Evolutionary conservation across 2,797 vertebrate genomes (phyloP).

Genomic region (Lacerta viridis): DNA sequence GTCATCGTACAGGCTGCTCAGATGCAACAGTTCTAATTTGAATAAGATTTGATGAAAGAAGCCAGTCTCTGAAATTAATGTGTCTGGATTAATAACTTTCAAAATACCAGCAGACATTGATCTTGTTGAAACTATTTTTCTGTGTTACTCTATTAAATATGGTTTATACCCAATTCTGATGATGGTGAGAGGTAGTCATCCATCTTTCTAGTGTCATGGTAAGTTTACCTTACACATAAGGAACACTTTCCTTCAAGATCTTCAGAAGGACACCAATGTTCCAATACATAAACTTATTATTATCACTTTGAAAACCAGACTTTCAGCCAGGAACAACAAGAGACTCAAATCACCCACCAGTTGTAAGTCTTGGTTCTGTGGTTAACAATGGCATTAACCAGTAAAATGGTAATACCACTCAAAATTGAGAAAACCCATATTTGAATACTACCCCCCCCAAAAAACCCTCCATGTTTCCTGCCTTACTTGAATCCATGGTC

Average conservation of each 20-base stretch:
- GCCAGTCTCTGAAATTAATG: not conserved
- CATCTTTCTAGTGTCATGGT: not conserved
- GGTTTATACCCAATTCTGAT: not conserved
- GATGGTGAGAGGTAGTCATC: not conserved
- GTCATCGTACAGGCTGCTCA: too few relatives aligned
- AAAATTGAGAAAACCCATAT: not conserved
- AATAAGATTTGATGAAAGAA: not conserved
- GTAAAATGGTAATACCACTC: not conserved
- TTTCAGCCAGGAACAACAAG: not conserved
- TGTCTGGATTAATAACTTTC: not conserved
- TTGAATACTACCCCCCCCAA: not conserved
- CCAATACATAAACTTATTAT: too few relatives aligned
- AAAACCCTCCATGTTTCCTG: not conserved
- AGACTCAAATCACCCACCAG: not conserved
- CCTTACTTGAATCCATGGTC: not conserved
- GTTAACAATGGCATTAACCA: not conserved
- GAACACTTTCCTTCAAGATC: not conserved
- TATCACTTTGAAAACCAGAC: not conserved
- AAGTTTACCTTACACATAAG: not conserved
- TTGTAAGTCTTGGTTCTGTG: not conserved
- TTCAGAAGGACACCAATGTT: not conserved
- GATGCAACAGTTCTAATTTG: too few relatives aligned
- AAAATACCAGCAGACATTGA: conserved; percentile 13
- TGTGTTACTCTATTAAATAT: not conserved
- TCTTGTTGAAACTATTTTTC: not conserved